phyloP scores from a whole-genome alignment of 2,888 invertebrate genomes.

The Mallateleia sp. region DNA sequence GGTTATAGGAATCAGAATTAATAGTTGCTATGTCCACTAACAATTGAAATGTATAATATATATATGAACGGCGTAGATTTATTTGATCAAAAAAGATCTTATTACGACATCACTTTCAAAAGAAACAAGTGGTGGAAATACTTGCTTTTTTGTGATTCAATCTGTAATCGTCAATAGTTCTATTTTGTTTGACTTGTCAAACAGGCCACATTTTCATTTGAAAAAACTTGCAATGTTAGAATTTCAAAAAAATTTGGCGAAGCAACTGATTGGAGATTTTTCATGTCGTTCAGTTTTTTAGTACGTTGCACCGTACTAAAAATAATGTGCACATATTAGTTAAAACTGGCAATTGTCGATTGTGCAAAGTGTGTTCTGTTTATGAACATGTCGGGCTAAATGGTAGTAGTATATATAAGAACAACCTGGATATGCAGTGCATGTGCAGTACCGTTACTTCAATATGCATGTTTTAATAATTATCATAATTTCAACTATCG shows the following conservation, averaged over 20 bases:
- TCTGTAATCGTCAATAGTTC: not conserved
- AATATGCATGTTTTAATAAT: conserved; percentile 17
- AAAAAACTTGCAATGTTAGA: not conserved
- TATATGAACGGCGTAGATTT: conserved; percentile 11
- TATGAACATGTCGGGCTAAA: not conserved
- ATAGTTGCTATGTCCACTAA: no score
- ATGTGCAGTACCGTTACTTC: conserved; percentile 13
- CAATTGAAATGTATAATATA: conserved; percentile 15
- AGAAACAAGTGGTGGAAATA: not conserved
- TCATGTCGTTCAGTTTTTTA: not conserved
- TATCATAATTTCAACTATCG: conserved; percentile 21
- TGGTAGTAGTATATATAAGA: not conserved
- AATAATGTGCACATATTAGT: not conserved
- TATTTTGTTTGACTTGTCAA: not conserved
- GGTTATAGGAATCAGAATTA: no score
- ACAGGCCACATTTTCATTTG: not conserved
- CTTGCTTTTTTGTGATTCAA: not conserved
- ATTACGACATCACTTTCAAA: not conserved
- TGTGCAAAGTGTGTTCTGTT: not conserved
- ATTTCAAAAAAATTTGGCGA: not conserved
- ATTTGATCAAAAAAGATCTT: conserved; percentile 9
- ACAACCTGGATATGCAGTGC: conserved; percentile 14
- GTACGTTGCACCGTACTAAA: no score
- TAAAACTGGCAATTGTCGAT: not conserved
- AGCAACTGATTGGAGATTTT: not conserved